Evolutionary conservation across 1,140 invertebrate genomes (phyloP).

Genomic region (Drosophila tropicalis): DNA sequence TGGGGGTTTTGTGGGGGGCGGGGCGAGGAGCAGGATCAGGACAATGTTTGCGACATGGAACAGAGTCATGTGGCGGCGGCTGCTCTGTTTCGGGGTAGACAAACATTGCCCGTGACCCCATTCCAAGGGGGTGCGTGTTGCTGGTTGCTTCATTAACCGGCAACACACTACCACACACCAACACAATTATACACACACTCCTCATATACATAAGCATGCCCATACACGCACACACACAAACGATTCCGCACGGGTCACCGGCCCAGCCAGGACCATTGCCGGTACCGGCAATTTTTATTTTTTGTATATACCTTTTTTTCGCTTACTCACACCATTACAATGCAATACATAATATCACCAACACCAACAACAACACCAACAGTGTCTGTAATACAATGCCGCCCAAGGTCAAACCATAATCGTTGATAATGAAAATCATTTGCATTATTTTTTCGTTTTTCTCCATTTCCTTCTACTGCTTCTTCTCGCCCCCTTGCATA

Average conservation of each 20-base stretch:
- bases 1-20: not conserved
- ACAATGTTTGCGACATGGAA: slow-evolving; percentile 50
- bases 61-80: slow-evolving; percentile 10
- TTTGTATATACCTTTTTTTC: slow-evolving; percentile 45
- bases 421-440: slow-evolving; percentile 82
- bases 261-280: slow-evolving; percentile 39
- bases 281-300: slow-evolving; percentile 46
- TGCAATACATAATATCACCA: slow-evolving; percentile 59
- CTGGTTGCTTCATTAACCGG: slow-evolving; percentile 72
- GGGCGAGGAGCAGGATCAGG: slow-evolving; percentile 30
- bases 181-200: slow-evolving; percentile 33
- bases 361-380: slow-evolving; percentile 22
- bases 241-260: slow-evolving; percentile 35
- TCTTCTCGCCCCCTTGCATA: not conserved
- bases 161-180: slow-evolving; percentile 37
- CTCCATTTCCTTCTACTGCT: not conserved
- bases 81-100: slow-evolving; percentile 35
- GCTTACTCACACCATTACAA: slow-evolving; percentile 66
- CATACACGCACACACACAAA: slow-evolving; percentile 22
- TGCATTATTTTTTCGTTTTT: slow-evolving; percentile 35
- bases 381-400: slow-evolving; percentile 66
- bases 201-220: slow-evolving; percentile 42
- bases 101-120: slow-evolving; percentile 69
- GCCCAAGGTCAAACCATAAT: slow-evolving; percentile 81
- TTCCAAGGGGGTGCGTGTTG: slow-evolving; percentile 74